These are phyloP conservation scores for Pachyramphus minor DNA, from an alignment of 2,113 vertebrate genomes.

Conservation along the genomic window DNA sequence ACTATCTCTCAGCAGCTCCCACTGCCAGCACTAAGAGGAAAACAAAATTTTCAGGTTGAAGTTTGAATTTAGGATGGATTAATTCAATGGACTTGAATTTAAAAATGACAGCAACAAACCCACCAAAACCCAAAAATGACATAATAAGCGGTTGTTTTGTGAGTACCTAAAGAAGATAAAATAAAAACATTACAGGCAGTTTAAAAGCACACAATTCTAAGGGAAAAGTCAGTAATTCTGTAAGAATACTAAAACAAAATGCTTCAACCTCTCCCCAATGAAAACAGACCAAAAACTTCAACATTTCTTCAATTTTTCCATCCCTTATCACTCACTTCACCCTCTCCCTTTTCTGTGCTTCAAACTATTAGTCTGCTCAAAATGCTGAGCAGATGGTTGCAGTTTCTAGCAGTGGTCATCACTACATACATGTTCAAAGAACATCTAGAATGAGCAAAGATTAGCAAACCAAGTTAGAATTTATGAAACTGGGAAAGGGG, in stretches of 20 bases:
- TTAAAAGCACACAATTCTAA: background rate
- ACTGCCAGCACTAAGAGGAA: rapidly evolving
- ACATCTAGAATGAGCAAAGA: background rate
- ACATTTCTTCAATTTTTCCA: background rate
- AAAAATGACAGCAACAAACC: background rate
- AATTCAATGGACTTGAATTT: background rate
- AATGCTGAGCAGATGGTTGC: background rate
- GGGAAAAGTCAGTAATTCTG: background rate
- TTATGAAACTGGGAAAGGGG: background rate
- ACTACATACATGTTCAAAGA: background rate
- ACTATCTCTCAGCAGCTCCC: background rate
- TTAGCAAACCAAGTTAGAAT: background rate
- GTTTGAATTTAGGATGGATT: background rate
- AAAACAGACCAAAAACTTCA: background rate
- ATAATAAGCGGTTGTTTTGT: background rate
- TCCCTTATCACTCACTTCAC: background rate
- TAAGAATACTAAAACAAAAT: background rate
- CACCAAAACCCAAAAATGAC: background rate
- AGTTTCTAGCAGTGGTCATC: background rate
- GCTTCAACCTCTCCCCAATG: background rate
- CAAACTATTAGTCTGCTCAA: background rate
- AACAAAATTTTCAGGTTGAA: background rate
- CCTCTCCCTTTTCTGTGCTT: background rate
- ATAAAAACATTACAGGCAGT: background rate
- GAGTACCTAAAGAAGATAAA: background rate